Percentiles rank a stretch among this genome's conserved stretches.
Evolutionary conservation across 2,113 vertebrate species (phyloP).

Genomic region (Todiramphus chloris): DNA sequence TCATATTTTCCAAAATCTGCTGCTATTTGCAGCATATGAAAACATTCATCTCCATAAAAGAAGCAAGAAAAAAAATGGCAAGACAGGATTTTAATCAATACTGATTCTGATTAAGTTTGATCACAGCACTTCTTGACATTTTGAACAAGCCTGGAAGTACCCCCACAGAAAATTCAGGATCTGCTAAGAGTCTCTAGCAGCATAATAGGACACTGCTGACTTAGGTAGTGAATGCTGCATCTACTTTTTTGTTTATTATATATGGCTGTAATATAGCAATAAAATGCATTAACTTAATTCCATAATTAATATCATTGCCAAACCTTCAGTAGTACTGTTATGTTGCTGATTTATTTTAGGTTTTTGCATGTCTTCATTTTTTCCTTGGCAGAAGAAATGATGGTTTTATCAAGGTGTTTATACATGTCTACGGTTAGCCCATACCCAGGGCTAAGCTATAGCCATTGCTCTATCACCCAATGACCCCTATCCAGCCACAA

Average conservation of each 20-base stretch:
- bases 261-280: neutral
- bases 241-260: neutral
- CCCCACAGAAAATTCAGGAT: neutral
- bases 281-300: neutral
- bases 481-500: no score
- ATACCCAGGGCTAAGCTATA: no score
- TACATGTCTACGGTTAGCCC: no score
- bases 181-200: neutral
- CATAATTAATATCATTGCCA: neutral
- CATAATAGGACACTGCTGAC: neutral
- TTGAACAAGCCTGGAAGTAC: slow-evolving; percentile 3
- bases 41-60: slow-evolving; percentile 14
- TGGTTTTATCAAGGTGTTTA: neutral
- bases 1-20: neutral
- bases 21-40: slow-evolving; percentile 3
- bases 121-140: slow-evolving; percentile 32
- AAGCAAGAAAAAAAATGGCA: neutral
- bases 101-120: slow-evolving; percentile 25
- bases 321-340: neutral
- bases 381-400: neutral
- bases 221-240: neutral
- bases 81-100: slow-evolving; percentile 29
- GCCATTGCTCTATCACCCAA: no score
- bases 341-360: neutral
- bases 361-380: neutral